Conservation (phyloP, 2,797 vertebrate genomes). For the Falco peregrinus region DNA sequence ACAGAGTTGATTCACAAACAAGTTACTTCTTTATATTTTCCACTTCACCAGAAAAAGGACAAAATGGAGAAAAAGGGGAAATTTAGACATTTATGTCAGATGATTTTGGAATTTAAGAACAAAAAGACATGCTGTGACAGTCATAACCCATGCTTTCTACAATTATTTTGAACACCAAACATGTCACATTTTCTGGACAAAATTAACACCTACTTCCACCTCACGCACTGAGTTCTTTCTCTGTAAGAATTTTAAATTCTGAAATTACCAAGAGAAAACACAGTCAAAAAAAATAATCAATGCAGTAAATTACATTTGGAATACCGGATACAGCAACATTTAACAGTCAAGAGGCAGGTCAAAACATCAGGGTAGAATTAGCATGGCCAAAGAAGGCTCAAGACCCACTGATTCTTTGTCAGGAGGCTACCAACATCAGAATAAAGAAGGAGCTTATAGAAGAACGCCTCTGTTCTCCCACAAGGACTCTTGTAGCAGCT, state of each 20-base stretch:
- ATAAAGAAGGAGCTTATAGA: background rate
- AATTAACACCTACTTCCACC: background rate
- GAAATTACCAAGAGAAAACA: background rate
- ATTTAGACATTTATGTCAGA: background rate
- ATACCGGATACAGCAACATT: background rate
- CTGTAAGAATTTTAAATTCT: background rate
- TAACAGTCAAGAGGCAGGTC: background rate
- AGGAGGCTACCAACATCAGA: background rate
- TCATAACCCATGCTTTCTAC: background rate
- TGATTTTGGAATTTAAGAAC: background rate
- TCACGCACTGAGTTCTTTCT: background rate
- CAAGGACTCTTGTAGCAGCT: background rate
- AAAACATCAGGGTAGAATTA: background rate
- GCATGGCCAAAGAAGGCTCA: background rate
- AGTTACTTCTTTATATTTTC: background rate
- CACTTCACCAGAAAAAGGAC: background rate
- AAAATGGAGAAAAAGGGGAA: background rate
- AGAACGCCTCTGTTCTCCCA: background rate
- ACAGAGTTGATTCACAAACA: background rate
- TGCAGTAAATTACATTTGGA: background rate
- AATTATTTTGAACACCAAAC: background rate
- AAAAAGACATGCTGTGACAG: background rate
- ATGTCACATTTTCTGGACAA: background rate
- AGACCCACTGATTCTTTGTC: background rate
- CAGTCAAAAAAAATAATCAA: background rate